phyloP scores from a whole-genome alignment of 2,113 vertebrate genomes.

The Protobothrops mucrosquamatus region DNA sequence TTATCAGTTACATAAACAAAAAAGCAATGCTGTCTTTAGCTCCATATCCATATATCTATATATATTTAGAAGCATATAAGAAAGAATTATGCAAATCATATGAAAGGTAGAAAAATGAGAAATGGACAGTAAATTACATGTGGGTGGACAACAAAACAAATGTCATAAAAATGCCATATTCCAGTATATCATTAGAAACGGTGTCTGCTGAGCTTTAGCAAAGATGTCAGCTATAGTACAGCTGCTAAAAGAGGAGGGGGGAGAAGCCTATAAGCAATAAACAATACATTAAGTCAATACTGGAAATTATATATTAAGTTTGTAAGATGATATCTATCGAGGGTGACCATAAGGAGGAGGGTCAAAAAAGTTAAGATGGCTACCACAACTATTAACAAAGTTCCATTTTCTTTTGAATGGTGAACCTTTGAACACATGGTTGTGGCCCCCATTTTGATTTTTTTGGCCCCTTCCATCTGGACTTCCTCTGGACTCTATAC shows the following conservation, averaged over 20 bases:
- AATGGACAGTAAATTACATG: not conserved
- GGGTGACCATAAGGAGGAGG: not conserved
- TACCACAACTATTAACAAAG: not conserved
- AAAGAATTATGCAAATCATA: not conserved
- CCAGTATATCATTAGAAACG: not conserved
- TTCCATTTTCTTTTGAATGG: not conserved
- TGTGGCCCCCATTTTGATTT: not conserved
- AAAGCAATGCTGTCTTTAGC: not conserved
- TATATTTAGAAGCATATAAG: not conserved
- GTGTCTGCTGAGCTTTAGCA: not conserved
- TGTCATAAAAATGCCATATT: not conserved
- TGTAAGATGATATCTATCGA: not conserved
- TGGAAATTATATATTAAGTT: not conserved
- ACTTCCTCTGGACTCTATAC: not conserved
- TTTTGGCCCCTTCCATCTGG: not conserved
- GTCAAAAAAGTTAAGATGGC: not conserved
- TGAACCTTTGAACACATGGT: not conserved
- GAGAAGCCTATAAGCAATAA: not conserved
- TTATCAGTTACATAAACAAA: not conserved
- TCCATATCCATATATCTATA: not conserved
- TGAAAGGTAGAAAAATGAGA: not conserved
- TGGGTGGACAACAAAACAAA: not conserved
- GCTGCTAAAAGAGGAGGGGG: not conserved
- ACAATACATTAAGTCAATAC: not conserved
- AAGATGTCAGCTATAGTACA: not conserved